Conservation (phyloP, 2,797 vertebrate genomes). For the Cyprinella venusta region DNA sequence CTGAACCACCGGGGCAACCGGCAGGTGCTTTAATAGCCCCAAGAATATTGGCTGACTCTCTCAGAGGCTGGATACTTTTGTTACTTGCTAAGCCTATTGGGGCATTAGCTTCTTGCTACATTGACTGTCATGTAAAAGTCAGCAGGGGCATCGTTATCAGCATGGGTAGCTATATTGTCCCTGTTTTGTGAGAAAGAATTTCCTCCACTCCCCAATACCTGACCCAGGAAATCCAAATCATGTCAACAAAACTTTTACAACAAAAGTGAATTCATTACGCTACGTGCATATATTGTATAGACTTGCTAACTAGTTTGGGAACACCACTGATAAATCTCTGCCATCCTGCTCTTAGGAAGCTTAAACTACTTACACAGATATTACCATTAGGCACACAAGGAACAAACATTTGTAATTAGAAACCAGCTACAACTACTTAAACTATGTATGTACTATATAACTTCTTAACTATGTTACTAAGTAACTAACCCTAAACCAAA, state of each 20-base stretch:
- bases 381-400: background rate
- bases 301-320: constrained; percentile 48
- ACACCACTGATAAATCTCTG: constrained; percentile 33
- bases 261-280: constrained; percentile 66
- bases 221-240: constrained; percentile 68
- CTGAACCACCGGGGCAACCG: constrained; percentile 70
- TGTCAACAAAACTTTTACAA: constrained; percentile 69
- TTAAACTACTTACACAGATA: constrained; percentile 1
- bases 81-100: constrained; percentile 75
- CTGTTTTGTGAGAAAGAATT: constrained; percentile 68
- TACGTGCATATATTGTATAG: constrained; percentile 66
- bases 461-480: too few relatives aligned
- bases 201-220: constrained; percentile 73
- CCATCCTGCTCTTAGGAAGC: constrained; percentile 39
- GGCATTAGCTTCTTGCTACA: constrained; percentile 78
- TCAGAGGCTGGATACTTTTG: constrained; percentile 77
- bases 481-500: background rate
- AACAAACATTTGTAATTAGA: background rate
- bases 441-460: background rate
- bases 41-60: constrained; percentile 72
- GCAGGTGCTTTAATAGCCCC: constrained; percentile 77
- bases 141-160: constrained; percentile 79
- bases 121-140: constrained; percentile 77
- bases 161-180: constrained; percentile 80
- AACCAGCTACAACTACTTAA: background rate